Evolutionary conservation across 2,888 invertebrate genomes (phyloP).

Genomic region (Xanthia togata): DNA sequence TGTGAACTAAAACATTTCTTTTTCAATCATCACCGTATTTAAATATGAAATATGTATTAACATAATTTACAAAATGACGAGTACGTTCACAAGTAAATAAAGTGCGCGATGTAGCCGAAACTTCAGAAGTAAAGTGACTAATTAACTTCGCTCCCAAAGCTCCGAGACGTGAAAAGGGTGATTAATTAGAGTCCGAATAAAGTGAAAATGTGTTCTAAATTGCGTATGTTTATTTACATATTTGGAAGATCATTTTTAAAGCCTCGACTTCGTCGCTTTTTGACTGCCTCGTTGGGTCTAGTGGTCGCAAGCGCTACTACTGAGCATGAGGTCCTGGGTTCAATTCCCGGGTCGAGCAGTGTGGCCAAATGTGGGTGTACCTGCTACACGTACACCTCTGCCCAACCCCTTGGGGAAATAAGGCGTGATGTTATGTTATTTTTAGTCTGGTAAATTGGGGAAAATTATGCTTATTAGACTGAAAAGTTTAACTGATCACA

Average conservation of each 20-base stretch:
- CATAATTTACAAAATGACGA: slow-evolving; percentile 13
- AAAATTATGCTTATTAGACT: neutral
- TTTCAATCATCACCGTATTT: neutral
- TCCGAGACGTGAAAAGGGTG: slow-evolving; percentile 43
- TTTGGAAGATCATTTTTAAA: slow-evolving; percentile 13
- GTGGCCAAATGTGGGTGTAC: too few species aligned
- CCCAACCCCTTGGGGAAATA: too few species aligned
- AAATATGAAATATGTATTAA: neutral
- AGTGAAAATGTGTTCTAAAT: slow-evolving; percentile 39
- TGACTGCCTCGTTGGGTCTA: too few species aligned
- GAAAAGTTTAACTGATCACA: neutral
- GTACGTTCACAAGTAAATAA: slow-evolving; percentile 21
- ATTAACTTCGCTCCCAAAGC: slow-evolving; percentile 43
- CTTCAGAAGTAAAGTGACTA: slow-evolving; percentile 37
- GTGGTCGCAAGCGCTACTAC: too few species aligned
- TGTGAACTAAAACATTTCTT: neutral
- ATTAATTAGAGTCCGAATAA: slow-evolving; percentile 51
- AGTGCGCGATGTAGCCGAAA: slow-evolving; percentile 13
- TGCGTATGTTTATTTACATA: slow-evolving; percentile 29
- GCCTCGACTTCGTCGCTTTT: too few species aligned
- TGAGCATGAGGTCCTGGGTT: too few species aligned
- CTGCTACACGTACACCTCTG: too few species aligned
- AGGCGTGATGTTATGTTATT: too few species aligned
- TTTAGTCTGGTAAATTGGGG: neutral
- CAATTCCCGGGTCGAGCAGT: too few species aligned